These are phyloP conservation scores for Scatophagus argus DNA, from an alignment of 2,113 vertebrate species.

Conservation along the genomic window DNA sequence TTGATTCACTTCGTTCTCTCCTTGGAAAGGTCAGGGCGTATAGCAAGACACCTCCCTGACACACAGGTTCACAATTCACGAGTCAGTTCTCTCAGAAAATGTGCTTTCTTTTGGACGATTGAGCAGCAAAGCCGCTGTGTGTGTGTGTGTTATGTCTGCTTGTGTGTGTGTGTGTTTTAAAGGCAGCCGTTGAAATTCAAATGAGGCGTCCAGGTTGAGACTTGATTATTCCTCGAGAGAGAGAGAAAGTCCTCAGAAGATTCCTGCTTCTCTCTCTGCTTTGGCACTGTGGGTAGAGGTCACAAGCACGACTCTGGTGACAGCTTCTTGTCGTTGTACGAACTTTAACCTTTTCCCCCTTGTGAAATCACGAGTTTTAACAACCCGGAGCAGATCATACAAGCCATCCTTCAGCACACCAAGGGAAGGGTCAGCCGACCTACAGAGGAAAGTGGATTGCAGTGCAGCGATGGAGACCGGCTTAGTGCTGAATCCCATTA, in stretches of 20 bases:
- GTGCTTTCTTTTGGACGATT: slow-evolving; percentile 43
- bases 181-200: slow-evolving; percentile 48
- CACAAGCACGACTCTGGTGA: slow-evolving; percentile 36
- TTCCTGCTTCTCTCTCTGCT: neutral
- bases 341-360: slow-evolving; percentile 50
- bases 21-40: slow-evolving; percentile 62
- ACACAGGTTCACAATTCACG: slow-evolving; percentile 27
- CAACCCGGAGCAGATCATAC: slow-evolving; percentile 57
- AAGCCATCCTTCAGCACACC: slow-evolving; percentile 54
- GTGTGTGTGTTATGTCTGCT: slow-evolving; percentile 23
- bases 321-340: slow-evolving; percentile 41
- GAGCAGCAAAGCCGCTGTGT: slow-evolving; percentile 22
- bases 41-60: slow-evolving; percentile 25
- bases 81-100: slow-evolving; percentile 35
- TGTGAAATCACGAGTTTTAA: slow-evolving; percentile 69
- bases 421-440: slow-evolving; percentile 70
- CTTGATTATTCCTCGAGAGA: slow-evolving; percentile 19
- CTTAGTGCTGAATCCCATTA: slow-evolving; percentile 75
- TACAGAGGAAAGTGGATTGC: slow-evolving; percentile 67
- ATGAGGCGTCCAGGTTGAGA: slow-evolving; percentile 48
- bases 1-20: slow-evolving; percentile 48
- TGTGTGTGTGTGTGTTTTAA: slow-evolving; percentile 3
- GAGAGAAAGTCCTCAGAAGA: slow-evolving; percentile 3
- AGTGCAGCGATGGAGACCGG: slow-evolving; percentile 45
- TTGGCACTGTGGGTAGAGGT: slow-evolving; percentile 39